These are phyloP conservation scores for Hirtodrosophila histrioides DNA, from an alignment of 2,888 invertebrate species.

Conservation along the genomic window DNA sequence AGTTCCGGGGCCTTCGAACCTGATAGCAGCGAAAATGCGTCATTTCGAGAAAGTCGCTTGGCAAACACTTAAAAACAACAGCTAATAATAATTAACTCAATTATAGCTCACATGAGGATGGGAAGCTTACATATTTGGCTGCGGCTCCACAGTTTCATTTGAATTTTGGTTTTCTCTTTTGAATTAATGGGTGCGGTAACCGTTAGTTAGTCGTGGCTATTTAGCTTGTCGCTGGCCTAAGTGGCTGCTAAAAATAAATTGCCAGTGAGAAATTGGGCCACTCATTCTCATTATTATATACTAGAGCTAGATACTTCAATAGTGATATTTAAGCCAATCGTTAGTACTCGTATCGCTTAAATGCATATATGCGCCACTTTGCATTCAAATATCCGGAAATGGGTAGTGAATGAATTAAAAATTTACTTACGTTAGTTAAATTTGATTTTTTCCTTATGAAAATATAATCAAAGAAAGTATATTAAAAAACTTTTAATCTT, in stretches of 20 bases:
- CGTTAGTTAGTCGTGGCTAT: conserved; percentile 42
- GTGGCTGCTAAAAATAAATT: conserved; percentile 1
- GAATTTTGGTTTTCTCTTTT: conserved; percentile 28
- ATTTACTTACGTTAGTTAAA: too few species aligned
- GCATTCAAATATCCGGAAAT: too few species aligned
- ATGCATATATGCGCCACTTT: too few species aligned
- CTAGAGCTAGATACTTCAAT: too few species aligned
- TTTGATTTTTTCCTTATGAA: too few species aligned
- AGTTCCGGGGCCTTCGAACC: conserved; percentile 5
- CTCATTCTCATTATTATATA: too few species aligned
- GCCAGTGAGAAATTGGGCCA: background rate
- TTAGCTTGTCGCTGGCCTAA: conserved; percentile 13
- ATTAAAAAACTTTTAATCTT: too few species aligned
- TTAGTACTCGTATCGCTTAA: too few species aligned
- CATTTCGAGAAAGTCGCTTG: conserved; percentile 46
- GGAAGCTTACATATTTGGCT: conserved; percentile 17
- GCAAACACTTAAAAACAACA: conserved; percentile 10
- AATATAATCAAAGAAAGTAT: too few species aligned
- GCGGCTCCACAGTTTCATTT: conserved; percentile 36
- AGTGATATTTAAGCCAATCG: too few species aligned
- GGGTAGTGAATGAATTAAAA: too few species aligned
- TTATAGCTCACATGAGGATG: conserved; percentile 35
- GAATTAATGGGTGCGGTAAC: conserved; percentile 31
- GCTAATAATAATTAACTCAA: conserved; percentile 57
- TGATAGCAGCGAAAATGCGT: conserved; percentile 45